Evolutionary conservation across 2,113 vertebrate species (phyloP).

Genomic region (Climacteris rufus): DNA sequence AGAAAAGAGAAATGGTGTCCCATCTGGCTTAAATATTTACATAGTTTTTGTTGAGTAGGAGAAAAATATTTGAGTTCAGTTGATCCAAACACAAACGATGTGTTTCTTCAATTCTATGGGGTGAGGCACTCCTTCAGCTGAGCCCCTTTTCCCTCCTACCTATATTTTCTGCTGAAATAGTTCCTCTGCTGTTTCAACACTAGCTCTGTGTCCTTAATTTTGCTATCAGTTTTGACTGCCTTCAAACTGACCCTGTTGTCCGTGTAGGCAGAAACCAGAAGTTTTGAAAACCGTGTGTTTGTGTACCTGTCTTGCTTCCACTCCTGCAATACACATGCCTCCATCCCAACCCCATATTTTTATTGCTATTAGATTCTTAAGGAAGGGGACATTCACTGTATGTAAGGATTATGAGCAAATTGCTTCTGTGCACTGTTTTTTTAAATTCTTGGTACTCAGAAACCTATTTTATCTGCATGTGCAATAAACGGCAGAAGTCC

Average conservation of each 20-base stretch:
- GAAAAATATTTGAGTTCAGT: neutral
- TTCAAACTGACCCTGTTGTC: neutral
- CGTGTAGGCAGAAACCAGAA: neutral
- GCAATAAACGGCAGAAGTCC: neutral
- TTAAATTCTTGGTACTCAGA: neutral
- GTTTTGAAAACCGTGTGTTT: neutral
- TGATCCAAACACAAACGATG: neutral
- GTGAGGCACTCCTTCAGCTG: neutral
- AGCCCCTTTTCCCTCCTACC: neutral
- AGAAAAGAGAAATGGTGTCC: neutral
- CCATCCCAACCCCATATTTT: neutral
- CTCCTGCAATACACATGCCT: neutral
- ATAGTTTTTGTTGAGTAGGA: neutral
- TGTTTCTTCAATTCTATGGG: neutral
- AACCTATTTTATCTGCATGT: neutral
- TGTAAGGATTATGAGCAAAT: neutral
- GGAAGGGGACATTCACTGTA: neutral
- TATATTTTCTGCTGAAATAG: neutral
- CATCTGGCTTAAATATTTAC: slow-evolving; percentile 36
- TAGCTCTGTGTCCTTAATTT: neutral
- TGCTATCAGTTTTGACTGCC: neutral
- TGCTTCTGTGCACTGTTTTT: neutral
- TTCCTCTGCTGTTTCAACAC: neutral
- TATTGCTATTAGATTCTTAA: neutral
- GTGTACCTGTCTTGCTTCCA: neutral